Conservation (phyloP, 2,113 vertebrate species). For the Phodopus roborovskii region DNA sequence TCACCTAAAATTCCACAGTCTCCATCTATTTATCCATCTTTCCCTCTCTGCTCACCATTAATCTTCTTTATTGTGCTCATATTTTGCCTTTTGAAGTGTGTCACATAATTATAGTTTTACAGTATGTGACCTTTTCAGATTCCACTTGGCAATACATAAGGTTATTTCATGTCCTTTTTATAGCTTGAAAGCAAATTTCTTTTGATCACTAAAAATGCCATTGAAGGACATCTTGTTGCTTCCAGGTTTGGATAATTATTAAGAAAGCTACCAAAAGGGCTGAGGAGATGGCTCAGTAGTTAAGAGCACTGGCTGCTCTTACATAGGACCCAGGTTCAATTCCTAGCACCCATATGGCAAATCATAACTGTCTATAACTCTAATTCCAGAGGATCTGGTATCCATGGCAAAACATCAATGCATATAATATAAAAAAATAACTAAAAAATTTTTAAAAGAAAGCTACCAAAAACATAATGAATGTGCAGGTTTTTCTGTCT, state of each 20-base stretch:
- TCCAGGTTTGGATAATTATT: not conserved
- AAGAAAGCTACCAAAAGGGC: not conserved
- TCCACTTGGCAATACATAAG: not conserved
- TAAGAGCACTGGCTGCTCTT: no score
- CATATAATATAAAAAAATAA: no score
- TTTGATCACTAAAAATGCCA: not conserved
- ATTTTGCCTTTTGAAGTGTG: constrained; percentile 11
- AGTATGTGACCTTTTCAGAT: not conserved
- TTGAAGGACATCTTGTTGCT: not conserved
- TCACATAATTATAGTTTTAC: not conserved
- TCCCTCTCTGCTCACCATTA: not conserved
- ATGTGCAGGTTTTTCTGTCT: not conserved
- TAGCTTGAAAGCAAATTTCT: not conserved
- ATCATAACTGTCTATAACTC: no score
- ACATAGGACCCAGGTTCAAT: no score
- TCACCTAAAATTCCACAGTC: not conserved
- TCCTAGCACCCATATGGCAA: no score
- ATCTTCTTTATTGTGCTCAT: not conserved
- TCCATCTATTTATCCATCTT: not conserved
- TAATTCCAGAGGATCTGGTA: no score
- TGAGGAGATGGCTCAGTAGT: no score
- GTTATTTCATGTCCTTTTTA: not conserved
- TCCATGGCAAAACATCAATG: no score
- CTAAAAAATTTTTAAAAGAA: no score
- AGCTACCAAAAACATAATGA: not conserved